phyloP scores from a whole-genome alignment of 2,113 vertebrate genomes.

The Chaetops frenatus region DNA sequence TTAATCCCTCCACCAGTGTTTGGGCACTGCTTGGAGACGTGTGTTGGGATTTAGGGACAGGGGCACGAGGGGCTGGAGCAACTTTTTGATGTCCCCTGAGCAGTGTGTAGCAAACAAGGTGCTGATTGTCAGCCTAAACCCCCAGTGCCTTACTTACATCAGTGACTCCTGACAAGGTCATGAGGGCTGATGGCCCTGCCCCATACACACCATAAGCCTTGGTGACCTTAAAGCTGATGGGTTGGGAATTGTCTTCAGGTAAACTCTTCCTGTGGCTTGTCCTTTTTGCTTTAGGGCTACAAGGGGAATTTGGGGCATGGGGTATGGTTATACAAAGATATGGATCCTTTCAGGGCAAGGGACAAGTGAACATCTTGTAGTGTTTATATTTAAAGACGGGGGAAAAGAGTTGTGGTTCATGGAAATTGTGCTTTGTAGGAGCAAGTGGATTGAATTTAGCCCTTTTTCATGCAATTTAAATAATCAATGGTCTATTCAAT shows the following conservation, averaged over 20 bases:
- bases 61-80: background rate
- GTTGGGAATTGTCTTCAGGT: background rate
- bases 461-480: background rate
- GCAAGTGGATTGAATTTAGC: background rate
- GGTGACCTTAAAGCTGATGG: background rate
- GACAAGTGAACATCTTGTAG: background rate
- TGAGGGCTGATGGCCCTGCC: background rate
- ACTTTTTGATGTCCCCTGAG: background rate
- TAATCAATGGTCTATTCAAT: conserved; percentile 14
- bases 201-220: background rate
- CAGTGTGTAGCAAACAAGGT: accelerated
- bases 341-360: background rate
- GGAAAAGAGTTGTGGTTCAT: background rate
- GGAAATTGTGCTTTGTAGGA: background rate
- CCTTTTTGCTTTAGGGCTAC: background rate
- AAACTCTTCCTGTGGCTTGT: background rate
- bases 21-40: accelerated
- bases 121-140: background rate
- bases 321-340: background rate
- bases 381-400: background rate
- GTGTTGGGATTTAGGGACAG: background rate
- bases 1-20: background rate
- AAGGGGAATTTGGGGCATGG: background rate
- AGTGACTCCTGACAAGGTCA: background rate
- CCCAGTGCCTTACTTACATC: accelerated